Evolutionary conservation across 2,113 vertebrate species (phyloP).

Genomic region (Tringa solitaria): DNA sequence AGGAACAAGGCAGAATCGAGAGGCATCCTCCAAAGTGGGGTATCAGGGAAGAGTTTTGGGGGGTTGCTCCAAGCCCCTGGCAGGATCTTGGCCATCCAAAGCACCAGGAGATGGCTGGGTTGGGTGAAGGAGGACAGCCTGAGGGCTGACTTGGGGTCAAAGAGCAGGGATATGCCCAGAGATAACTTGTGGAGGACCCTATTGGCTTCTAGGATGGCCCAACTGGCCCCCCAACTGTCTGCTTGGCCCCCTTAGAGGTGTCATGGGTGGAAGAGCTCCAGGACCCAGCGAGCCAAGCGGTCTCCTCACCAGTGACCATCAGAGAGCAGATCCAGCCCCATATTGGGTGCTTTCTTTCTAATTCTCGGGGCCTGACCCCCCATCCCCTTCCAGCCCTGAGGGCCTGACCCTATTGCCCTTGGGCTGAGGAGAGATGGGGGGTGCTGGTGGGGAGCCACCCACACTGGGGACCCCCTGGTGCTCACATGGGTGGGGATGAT

Average conservation of each 20-base stretch:
- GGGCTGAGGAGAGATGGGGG: background rate
- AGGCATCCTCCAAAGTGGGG: background rate
- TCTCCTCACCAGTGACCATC: background rate
- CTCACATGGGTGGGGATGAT: accelerated
- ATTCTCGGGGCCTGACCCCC: background rate
- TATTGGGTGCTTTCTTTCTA: background rate
- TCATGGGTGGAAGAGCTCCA: background rate
- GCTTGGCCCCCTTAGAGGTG: background rate
- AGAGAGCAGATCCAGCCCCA: background rate
- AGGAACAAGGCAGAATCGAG: background rate
- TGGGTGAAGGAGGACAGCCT: background rate
- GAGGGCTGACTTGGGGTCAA: background rate
- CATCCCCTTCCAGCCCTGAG: background rate
- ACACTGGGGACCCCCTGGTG: too few species aligned
- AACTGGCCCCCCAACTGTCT: accelerated
- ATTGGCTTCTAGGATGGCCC: background rate
- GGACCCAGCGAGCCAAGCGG: background rate
- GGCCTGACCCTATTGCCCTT: accelerated
- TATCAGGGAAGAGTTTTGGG: background rate
- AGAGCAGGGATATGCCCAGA: accelerated
- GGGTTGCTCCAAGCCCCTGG: background rate
- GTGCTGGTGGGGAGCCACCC: background rate
- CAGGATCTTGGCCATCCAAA: background rate
- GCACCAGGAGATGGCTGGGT: background rate
- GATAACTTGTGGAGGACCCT: background rate